Evolutionary conservation across 2,113 vertebrate genomes (phyloP).

Genomic region (Cathartes aura): DNA sequence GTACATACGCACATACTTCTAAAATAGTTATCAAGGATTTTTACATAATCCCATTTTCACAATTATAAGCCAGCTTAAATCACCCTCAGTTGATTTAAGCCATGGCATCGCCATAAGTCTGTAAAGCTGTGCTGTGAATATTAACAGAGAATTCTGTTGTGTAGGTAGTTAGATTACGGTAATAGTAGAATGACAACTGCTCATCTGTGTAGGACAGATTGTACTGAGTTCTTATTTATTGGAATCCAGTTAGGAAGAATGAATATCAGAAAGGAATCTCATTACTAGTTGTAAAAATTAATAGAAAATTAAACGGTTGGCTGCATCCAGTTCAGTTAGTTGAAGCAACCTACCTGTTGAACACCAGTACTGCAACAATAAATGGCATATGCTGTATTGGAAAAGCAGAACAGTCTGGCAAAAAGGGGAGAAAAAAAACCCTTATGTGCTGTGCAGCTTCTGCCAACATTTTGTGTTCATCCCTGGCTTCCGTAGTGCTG

Average conservation of each 20-base stretch:
- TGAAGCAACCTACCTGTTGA: not conserved
- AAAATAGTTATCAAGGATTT: not conserved
- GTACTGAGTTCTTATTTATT: not conserved
- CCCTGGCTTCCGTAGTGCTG: not conserved
- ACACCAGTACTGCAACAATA: not conserved
- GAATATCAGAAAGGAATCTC: not conserved
- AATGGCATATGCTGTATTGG: not conserved
- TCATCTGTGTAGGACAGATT: not conserved
- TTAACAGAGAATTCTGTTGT: not conserved
- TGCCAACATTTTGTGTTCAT: not conserved
- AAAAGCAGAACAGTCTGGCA: not conserved
- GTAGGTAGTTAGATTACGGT: not conserved
- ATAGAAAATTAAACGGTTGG: not conserved
- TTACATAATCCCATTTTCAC: not conserved
- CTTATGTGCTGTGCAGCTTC: accelerated
- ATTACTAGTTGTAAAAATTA: not conserved
- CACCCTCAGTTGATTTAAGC: not conserved
- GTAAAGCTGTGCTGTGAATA: not conserved
- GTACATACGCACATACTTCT: not conserved
- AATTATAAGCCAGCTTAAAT: not conserved
- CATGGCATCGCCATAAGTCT: not conserved
- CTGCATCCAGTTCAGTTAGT: not conserved
- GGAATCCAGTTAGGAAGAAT: not conserved
- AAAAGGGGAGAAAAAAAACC: not conserved
- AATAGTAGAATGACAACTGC: not conserved